Base-by-base conservation (phyloP, 2,113 vertebrate species). In the Pseudonaja textilis region DNA sequence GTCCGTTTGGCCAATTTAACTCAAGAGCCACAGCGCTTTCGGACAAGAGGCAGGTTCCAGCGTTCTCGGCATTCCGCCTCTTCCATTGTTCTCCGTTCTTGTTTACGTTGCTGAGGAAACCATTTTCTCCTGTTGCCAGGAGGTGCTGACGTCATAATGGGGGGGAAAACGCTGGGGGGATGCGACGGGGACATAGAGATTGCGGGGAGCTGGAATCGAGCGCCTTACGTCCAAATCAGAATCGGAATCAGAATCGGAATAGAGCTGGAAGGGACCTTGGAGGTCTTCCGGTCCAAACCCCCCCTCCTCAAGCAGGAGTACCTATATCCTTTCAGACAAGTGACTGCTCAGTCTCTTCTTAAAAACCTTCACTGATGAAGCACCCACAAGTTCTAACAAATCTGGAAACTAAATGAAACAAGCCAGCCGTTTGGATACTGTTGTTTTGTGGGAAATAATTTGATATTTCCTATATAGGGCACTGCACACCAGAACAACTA, bases 101-200 rank as follows among this genome's bases (percentile, higher is more conserved):
- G 96, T 93, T 93, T 92, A 93, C 55, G 2, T 25, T 93, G 93
- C 93, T 87, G 47, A 93, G 95, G 95, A 1, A 92, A 96, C 96
- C 91, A 56, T 0, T 90, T 2, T 7, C 64, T 89, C 47, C 55
- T 0, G 92, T 61, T 91, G 93, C 95, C 2, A 0, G 87, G 94
- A 1, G 0, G 42, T 89, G 2, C 14, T 0, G 4, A 1, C n/a
- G 69, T 69, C 1, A 7, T 26, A 6, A 0, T 69, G 11, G 11
- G 0, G 11, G 11, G 2, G 11, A 59, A 10, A 54, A 90, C 57
- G 2, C 4, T 0, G 7, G 22, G 14, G 14, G 20, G 39, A 42
- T 14, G 26, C 54, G 29, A 4, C 50, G n/a, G 3, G 5, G 89
- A 47, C 8, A 9, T 18, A 3, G 56, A 45, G 88, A 7, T 25